Conservation (phyloP, 1,140 invertebrate genomes). For the Phortica variegata region DNA sequence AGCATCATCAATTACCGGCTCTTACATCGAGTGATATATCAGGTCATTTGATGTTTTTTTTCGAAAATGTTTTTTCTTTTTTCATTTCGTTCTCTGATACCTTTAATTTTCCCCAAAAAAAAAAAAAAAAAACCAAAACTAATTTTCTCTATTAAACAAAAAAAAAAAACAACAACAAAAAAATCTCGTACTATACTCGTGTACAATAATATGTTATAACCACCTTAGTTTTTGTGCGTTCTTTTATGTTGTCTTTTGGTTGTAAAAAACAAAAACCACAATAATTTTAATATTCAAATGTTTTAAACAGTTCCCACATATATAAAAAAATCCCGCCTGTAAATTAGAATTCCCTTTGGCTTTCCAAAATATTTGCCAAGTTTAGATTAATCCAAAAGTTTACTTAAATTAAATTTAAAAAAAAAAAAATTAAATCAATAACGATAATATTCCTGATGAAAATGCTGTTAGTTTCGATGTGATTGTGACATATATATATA, state of each 20-base stretch:
- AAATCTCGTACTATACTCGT: conserved; percentile 2
- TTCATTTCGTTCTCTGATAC: conserved; percentile 29
- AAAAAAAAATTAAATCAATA: conserved; percentile 2
- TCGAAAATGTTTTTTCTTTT: conserved; percentile 41
- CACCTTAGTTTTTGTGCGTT: conserved; percentile 30
- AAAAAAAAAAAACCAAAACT: background rate
- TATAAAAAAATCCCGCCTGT: background rate
- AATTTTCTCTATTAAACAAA: background rate
- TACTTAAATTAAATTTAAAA: conserved; percentile 6
- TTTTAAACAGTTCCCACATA: no score
- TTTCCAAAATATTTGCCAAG: background rate
- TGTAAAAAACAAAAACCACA: background rate
- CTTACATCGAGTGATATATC: conserved; percentile 57
- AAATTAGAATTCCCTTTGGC: background rate
- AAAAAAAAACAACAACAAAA: background rate
- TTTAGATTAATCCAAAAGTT: conserved; percentile 21
- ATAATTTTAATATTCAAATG: no score
- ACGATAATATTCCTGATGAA: conserved; percentile 37
- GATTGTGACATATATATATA: conserved; percentile 21
- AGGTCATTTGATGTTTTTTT: conserved; percentile 56
- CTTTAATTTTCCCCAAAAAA: conserved; percentile 20
- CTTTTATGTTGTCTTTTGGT: conserved; percentile 11
- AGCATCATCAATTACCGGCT: conserved; percentile 57
- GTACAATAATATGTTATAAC: conserved; percentile 2
- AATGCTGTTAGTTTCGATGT: conserved; percentile 52